Conservation (phyloP, 1,140 invertebrate genomes). For the Leptoteleia sp. region DNA sequence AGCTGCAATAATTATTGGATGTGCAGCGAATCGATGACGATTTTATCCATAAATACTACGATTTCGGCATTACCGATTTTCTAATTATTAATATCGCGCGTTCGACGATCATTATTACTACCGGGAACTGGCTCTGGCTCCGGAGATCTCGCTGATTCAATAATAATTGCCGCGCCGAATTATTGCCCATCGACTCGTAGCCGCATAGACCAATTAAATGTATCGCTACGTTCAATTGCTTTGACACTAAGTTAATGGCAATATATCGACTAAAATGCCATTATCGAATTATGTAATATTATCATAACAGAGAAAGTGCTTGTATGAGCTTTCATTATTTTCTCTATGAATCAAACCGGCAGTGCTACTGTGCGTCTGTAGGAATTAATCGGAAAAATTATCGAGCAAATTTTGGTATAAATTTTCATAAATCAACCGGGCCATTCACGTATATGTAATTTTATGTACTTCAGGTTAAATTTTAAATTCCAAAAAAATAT, state of each 20-base stretch:
- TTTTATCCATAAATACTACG: conserved; percentile 23
- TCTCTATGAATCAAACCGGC: no score
- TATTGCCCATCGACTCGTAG: conserved; percentile 12
- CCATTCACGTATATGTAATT: no score
- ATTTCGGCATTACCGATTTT: conserved; percentile 32
- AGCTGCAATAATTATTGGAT: conserved; percentile 8
- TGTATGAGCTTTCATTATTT: no score
- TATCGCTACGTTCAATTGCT: conserved; percentile 2
- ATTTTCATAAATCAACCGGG: no score
- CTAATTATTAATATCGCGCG: conserved; percentile 39
- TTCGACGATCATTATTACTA: conserved; percentile 22
- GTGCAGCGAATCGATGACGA: conserved; percentile 3
- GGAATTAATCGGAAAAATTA: no score
- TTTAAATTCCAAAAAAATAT: no score
- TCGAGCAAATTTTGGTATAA: no score
- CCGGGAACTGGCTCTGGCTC: conserved; percentile 12
- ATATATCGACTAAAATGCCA: conserved; percentile 11
- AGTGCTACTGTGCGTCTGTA: no score
- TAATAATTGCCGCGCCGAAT: conserved; percentile 35
- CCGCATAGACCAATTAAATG: conserved; percentile 29
- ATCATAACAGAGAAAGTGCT: no score
- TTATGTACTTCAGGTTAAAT: no score
- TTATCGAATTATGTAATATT: no score
- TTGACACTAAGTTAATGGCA: conserved; percentile 1
- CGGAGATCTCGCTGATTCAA: conserved; percentile 31